Base-by-base conservation (phyloP, 2,113 vertebrate species). In the Malurus elegans region DNA sequence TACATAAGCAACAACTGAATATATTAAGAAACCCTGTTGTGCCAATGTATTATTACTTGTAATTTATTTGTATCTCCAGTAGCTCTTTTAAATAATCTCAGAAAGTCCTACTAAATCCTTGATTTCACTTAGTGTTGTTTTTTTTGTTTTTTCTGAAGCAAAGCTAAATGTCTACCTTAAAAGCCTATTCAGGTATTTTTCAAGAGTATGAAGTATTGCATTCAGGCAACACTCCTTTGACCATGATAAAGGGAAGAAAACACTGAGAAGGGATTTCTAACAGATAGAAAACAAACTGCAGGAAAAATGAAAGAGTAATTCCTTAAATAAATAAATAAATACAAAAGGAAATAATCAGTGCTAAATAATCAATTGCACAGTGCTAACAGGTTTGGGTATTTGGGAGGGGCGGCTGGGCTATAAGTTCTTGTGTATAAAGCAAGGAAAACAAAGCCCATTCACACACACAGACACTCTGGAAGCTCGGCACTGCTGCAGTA, bases 381-480 rank as follows among this genome's bases (percentile, higher is more conserved):
- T 32, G 17, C 64, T 32, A 69, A 40, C 2, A 50, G 11, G 6
- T 57, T 18, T 7, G 14, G 10, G 6, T 10, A 4, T 18, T 80
- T 29, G 21, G 1, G 9, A 2, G 5, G 10, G 10, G 16, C 6
- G 10, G 16, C 6, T 48, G 34, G 12, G 12, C 15, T 42, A 8
- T 14, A 9, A 12, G 4, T 5, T 6, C 74, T 36, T 7, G 2
- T 7, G 21, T 36, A 20, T 12, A 36, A 31, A 36, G 15, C 18
- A 26, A 10, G 28, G 53, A 3, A 21, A 40, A 4, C 3, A 21
- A 23, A 4, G 1, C 21, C 4, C 6, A 16, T 12, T 2, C 13
- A 15, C 9, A 32, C 14, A 7, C 13, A 25, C 9, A 9, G 5
- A 5, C 10, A 13, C 8, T 0, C 16, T 1, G 7, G 18, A 23